These are phyloP conservation scores for Alsophila aescularia DNA, from an alignment of 2,888 invertebrate species.

Conservation along the genomic window DNA sequence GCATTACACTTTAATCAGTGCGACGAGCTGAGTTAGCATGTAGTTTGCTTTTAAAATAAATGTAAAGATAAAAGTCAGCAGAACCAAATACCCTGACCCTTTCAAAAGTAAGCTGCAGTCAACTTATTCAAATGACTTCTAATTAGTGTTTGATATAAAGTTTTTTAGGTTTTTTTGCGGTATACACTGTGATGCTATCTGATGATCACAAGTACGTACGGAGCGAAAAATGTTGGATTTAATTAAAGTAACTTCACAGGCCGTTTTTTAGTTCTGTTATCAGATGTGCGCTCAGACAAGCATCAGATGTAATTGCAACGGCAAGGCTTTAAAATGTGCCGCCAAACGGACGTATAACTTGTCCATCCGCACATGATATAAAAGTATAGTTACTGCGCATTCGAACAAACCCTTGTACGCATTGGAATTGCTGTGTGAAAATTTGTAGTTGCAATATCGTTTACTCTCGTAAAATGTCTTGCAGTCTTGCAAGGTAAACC, in stretches of 20 bases:
- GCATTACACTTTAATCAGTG: too few species aligned
- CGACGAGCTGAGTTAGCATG: not conserved
- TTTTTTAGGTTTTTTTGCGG: conserved; percentile 50
- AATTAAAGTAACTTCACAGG: conserved; percentile 71
- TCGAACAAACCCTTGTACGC: conserved; percentile 13
- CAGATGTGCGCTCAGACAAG: conserved; percentile 72
- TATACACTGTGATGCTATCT: conserved; percentile 55
- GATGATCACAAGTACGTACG: conserved; percentile 47
- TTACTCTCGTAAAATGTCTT: not conserved
- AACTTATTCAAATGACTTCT: conserved; percentile 52
- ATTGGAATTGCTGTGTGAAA: not conserved
- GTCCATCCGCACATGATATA: conserved; percentile 25
- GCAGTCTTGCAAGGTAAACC: conserved; percentile 12
- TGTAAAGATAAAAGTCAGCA: not conserved
- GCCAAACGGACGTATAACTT: conserved; percentile 57
- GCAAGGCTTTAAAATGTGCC: conserved; percentile 67
- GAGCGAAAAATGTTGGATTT: conserved; percentile 66
- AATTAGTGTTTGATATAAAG: conserved; percentile 60
- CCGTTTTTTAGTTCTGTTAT: conserved; percentile 71
- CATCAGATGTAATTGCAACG: conserved; percentile 75
- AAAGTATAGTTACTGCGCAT: conserved; percentile 16
- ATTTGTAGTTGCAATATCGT: not conserved
- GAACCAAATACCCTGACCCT: conserved; percentile 7
- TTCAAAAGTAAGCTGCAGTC: conserved; percentile 32
- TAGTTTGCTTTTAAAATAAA: not conserved